Evolutionary conservation across 2,888 invertebrate species (phyloP).

Genomic region (Cyclophora punctaria): DNA sequence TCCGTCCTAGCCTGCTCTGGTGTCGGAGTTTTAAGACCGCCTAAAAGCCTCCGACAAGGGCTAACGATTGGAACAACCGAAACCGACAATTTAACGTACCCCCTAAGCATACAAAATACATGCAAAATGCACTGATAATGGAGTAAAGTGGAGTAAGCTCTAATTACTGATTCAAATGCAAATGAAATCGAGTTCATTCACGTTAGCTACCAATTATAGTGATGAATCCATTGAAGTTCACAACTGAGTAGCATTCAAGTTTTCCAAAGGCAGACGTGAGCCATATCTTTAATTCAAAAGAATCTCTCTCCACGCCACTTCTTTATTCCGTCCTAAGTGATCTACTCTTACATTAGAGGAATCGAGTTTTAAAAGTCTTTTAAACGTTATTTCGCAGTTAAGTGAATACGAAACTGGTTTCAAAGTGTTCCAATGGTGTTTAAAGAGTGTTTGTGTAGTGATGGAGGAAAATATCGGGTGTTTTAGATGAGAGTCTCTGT

Average conservation of each 20-base stretch:
- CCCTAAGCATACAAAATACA: too few relatives aligned
- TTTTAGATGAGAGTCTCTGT: too few relatives aligned
- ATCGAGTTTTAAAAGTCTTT: conserved; percentile 34
- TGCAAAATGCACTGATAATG: too few relatives aligned
- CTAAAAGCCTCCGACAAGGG: too few relatives aligned
- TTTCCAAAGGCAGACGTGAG: conserved; percentile 7
- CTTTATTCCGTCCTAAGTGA: conserved; percentile 24
- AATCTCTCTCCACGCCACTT: conserved; percentile 12
- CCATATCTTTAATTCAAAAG: conserved; percentile 27
- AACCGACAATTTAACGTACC: too few relatives aligned
- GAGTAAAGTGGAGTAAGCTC: too few relatives aligned
- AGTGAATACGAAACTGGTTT: conserved; percentile 19
- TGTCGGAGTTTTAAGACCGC: too few relatives aligned
- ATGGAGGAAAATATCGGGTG: too few relatives aligned
- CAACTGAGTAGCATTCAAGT: background rate
- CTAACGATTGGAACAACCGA: too few relatives aligned
- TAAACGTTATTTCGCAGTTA: conserved; percentile 28
- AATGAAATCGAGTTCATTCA: background rate
- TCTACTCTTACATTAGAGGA: conserved; percentile 26
- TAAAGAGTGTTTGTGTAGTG: conserved; percentile 7
- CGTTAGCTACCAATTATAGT: conserved; percentile 5
- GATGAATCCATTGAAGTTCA: background rate
- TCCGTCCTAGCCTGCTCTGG: too few relatives aligned
- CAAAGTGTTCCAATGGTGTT: conserved; percentile 9
- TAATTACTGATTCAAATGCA: background rate